Base-by-base conservation (phyloP, 2,113 vertebrate species). In the Cololabis saira region DNA sequence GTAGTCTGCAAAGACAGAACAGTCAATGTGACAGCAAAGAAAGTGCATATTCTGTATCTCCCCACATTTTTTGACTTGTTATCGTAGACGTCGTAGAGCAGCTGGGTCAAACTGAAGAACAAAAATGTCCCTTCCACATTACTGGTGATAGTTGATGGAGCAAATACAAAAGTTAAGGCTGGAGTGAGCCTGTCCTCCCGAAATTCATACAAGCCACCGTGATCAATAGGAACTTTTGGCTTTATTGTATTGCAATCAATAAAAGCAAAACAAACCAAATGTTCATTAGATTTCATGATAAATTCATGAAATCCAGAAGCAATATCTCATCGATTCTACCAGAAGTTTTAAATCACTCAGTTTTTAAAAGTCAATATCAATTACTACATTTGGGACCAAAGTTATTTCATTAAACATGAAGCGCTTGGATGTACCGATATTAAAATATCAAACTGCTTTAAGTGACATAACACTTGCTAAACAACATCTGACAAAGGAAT, bases 201-300 rank as follows among this genome's bases (percentile, higher is more conserved):
- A 73, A 62, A 62, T 48, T 12, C 61, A 75, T 72, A 61, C 55
- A 44, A 64, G 45, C 56, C 30, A 37, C 30, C 27, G 41, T 55
- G 48, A 78, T 83, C 77, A 73, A 81, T 83, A 62, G 11, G 6
- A 27, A 58, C 54, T 65, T 79, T 76, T 54, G 69, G 54, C 19
- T 72, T 76, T 71, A 81, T 61, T 81, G 47, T 54, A n/a, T 6
- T 62, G 15, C 16, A 14, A 67, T 86, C 81, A 55, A 79, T 81
- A 66, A 57, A 21, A 61, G 7, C 74, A 65, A 67, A 61, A 70
- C 74, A 75, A 86, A 63, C 42, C 63, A 58, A 70, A 73, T 63
- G 74, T 76, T 66, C 63, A 76, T 76, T 71, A 67, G 53, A 67
- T 74, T 64, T 51, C n/a, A 50, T 73, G 61, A 70, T 65, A 64